A percentile compares a stretch with the other conserved stretches of the same genome.
Conservation (phyloP, 92 coral and sea anemone genomes). For the Phenganax stokvisi region DNA sequence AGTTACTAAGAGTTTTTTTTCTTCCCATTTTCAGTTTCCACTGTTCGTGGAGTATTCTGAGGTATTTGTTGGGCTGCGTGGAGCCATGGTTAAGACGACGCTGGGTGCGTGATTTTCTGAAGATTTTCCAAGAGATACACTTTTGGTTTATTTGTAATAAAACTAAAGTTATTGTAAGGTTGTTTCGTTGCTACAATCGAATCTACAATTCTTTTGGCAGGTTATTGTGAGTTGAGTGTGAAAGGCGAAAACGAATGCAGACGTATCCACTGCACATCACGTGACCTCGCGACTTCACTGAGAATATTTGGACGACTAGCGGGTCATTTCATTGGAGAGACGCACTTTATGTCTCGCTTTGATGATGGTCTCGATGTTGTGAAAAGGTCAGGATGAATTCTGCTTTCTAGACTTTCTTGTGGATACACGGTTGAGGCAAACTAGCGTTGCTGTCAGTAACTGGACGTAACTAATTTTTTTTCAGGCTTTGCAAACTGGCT, state of each 20-base stretch:
- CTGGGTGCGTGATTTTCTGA: constrained; percentile 49
- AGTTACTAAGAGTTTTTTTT: neutral
- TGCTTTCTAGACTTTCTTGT: neutral
- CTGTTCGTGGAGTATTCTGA: constrained; percentile 80
- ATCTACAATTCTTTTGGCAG: no score
- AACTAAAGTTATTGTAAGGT: no score
- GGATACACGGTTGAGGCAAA: neutral
- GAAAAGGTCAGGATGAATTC: constrained; percentile 54
- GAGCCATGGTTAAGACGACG: constrained; percentile 56
- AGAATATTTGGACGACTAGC: constrained; percentile 89
- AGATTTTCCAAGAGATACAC: no score
- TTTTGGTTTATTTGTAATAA: no score
- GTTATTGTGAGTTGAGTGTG: constrained; percentile 51
- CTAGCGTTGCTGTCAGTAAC: neutral
- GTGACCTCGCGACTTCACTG: constrained; percentile 88
- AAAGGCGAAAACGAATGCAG: constrained; percentile 74
- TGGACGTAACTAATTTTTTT: neutral
- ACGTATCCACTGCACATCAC: constrained; percentile 73
- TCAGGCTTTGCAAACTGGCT: constrained; percentile 68
- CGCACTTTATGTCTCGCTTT: constrained; percentile 82
- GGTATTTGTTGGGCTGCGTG: constrained; percentile 68
- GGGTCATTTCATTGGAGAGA: constrained; percentile 93
- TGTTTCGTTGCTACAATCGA: no score
- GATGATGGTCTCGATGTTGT: constrained; percentile 93
- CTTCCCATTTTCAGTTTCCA: constrained; percentile 65